Base-by-base conservation (phyloP, 2,113 vertebrate species). In the Bubo bubo region DNA sequence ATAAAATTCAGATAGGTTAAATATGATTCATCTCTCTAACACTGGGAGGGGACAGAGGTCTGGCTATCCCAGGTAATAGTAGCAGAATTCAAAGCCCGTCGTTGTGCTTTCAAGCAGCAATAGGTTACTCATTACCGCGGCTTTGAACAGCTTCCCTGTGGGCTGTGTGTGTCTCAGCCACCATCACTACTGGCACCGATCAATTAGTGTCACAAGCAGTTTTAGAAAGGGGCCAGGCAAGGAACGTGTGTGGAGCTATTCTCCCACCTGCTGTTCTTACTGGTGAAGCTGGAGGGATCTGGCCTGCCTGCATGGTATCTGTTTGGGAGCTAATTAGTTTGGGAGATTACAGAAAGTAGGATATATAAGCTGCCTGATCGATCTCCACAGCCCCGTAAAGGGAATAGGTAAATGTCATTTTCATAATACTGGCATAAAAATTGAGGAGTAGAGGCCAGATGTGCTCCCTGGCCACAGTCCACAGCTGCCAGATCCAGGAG, bases 91-190 rank as follows among this genome's bases (percentile, higher is more conserved):
- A 92, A 92, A 95, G 91, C 70, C 84, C 66, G 4, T 53, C 6
- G 1, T 58, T 41, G 50, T 66, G 41, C 91, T 96, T 96, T 94
- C 89, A 93, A 82, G 87, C 93, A 94, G 86, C 89, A 64, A 94
- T 91, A 81, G 89, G 72, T 97, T 91, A 95, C 86, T 95, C 94
- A 95, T 95, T 96, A 92, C 83, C 2, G 5, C 4, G 17, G 92
- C 96, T 97, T 96, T 96, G 95, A 96, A 87, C 73, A 83, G 96
- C 88, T 94, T 97, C 93, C 92, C 91, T 49, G 86, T 94, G 94
- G 86, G 88, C 74, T 96, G 92, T 79, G 55, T 26, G 83, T 4
- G 0, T 52, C 93, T 85, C 95, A 91, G 93, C 83, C 95, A 76
- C 93, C 66, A 23, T 85, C 91, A 37, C 91, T n/a, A 8, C 83